A percentile compares a stretch with the other conserved stretches of the same genome.
Evolutionary conservation across 2,797 vertebrate species (phyloP).

Genomic region (Hippoglossus hippoglossus): DNA sequence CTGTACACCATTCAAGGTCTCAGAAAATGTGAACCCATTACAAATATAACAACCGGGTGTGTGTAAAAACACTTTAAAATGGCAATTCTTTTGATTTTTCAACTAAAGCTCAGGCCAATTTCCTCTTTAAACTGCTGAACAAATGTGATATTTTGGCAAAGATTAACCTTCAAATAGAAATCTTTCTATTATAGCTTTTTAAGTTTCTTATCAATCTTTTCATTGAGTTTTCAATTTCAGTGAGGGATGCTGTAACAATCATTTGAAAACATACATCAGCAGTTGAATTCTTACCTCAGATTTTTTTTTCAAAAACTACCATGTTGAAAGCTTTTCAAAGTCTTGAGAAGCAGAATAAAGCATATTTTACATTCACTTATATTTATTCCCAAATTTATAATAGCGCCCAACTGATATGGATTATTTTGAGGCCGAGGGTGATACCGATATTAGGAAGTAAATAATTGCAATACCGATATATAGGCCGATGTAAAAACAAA

Average conservation of each 20-base stretch:
- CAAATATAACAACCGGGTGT: slow-evolving; percentile 67
- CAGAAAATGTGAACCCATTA: slow-evolving; percentile 61
- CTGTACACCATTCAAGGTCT: slow-evolving; percentile 60
- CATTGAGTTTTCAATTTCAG: slow-evolving; percentile 29
- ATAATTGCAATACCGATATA: too few species aligned
- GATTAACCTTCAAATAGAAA: slow-evolving; percentile 92
- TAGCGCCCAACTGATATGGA: background rate
- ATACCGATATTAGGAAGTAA: too few species aligned
- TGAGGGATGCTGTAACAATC: slow-evolving; percentile 20
- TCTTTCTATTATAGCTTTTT: slow-evolving; percentile 67
- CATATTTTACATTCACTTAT: slow-evolving; percentile 14
- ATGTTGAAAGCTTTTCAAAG: slow-evolving; percentile 7
- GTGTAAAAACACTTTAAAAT: slow-evolving; percentile 75
- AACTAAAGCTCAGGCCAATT: slow-evolving; percentile 87
- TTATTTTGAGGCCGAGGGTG: too few species aligned
- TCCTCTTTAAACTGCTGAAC: slow-evolving; percentile 88
- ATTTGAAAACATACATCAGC: slow-evolving; percentile 8
- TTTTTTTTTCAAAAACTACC: slow-evolving; percentile 28
- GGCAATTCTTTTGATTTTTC: slow-evolving; percentile 78
- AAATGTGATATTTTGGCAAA: slow-evolving; percentile 91
- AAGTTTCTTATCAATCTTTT: slow-evolving; percentile 55
- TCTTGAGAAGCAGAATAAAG: slow-evolving; percentile 1
- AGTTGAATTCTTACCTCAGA: slow-evolving; percentile 11
- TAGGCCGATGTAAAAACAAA: too few species aligned
- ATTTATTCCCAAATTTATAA: slow-evolving; percentile 23